Percentiles rank a stretch among this genome's conserved stretches.
phyloP scores from a whole-genome alignment of 2,797 vertebrate species.

The Brachyalestes nurse region DNA sequence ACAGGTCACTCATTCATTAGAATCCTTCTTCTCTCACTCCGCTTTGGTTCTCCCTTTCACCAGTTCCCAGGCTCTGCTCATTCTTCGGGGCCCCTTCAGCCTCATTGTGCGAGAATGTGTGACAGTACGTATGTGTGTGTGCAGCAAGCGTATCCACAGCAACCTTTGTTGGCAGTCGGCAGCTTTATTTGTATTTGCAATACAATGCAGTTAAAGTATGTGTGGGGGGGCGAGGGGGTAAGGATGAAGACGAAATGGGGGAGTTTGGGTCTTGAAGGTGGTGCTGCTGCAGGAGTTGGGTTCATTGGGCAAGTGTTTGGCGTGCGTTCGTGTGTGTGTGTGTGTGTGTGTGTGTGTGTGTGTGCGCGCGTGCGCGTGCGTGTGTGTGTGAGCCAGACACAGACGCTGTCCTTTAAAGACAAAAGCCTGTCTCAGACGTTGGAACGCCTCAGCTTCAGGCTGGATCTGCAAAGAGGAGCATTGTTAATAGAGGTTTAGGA shows the following conservation, averaged over 20 bases:
- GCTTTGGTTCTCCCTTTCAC: slow-evolving; percentile 34
- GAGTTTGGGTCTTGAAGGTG: slow-evolving; percentile 36
- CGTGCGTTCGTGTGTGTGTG: slow-evolving; percentile 19
- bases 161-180: slow-evolving; percentile 63
- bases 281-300: slow-evolving; percentile 43
- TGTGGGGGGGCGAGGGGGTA: not conserved
- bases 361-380: slow-evolving; percentile 11
- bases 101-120: slow-evolving; percentile 53
- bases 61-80: slow-evolving; percentile 61
- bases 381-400: not conserved
- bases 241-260: slow-evolving; percentile 10
- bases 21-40: slow-evolving; percentile 28
- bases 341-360: slow-evolving; percentile 25
- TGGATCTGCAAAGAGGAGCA: slow-evolving; percentile 21
- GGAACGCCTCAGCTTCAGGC: slow-evolving; percentile 36
- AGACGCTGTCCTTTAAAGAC: slow-evolving; percentile 39
- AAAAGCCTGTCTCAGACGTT: slow-evolving; percentile 48
- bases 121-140: slow-evolving; percentile 46
- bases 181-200: slow-evolving; percentile 65
- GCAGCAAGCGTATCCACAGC: slow-evolving; percentile 59
- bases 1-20: slow-evolving; percentile 55
- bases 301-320: slow-evolving; percentile 47
- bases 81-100: slow-evolving; percentile 60
- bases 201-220: slow-evolving; percentile 58
- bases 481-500: slow-evolving; percentile 37